Conservation (phyloP, 1,140 invertebrate species). For the Hesperophylax magnus region DNA sequence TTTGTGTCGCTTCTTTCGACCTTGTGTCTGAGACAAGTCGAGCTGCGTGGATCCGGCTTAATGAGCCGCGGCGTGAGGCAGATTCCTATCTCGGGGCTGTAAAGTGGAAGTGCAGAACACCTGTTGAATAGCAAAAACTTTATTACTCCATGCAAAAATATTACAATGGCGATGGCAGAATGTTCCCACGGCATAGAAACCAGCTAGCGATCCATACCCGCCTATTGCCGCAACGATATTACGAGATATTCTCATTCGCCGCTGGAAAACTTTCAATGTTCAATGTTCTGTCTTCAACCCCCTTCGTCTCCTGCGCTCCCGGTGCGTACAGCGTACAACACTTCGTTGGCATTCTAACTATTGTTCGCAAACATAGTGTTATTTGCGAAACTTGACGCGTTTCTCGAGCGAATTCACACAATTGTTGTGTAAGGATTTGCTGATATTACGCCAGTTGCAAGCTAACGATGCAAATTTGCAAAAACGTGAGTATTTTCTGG, state of each 20-base stretch:
- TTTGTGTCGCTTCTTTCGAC: constrained; percentile 5
- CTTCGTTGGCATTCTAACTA: background rate
- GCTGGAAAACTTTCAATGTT: constrained; percentile 31
- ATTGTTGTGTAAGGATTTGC: background rate
- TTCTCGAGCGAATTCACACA: constrained; percentile 17
- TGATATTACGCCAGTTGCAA: background rate
- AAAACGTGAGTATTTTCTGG: too few species aligned
- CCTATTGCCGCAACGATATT: constrained; percentile 26
- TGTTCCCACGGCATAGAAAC: constrained; percentile 47
- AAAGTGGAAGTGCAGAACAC: constrained; percentile 42
- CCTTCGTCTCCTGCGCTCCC: background rate
- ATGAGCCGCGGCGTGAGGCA: constrained; percentile 45
- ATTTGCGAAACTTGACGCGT: constrained; percentile 4
- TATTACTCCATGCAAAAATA: constrained; percentile 44
- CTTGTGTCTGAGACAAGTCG: background rate
- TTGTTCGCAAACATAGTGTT: background rate
- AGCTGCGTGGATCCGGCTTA: constrained; percentile 18
- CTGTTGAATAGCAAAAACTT: constrained; percentile 44
- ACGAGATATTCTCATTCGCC: constrained; percentile 19
- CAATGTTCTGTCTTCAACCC: constrained; percentile 14
- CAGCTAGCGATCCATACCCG: constrained; percentile 33
- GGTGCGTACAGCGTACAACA: background rate
- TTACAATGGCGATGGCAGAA: constrained; percentile 38
- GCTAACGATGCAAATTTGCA: too few species aligned
- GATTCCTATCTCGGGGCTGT: constrained; percentile 38